A percentile compares a stretch with the other conserved stretches of the same genome.
These are phyloP conservation scores for Laspeyria flexula DNA, from an alignment of 2,888 invertebrate genomes.

Conservation along the genomic window DNA sequence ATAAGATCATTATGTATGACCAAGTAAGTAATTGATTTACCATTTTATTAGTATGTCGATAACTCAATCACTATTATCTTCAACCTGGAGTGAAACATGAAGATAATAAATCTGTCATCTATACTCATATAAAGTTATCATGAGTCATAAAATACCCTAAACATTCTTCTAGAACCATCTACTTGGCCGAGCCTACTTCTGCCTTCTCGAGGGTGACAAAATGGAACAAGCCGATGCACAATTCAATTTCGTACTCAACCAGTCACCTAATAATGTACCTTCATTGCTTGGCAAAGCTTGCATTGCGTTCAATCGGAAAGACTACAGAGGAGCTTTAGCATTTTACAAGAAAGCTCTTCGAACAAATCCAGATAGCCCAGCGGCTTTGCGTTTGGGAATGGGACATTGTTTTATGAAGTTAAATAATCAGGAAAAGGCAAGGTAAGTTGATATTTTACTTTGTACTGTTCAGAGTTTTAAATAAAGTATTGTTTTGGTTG, in stretches of 20 bases:
- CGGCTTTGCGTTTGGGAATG: slow-evolving; percentile 98
- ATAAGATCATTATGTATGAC: slow-evolving; percentile 99
- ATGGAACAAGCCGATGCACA: slow-evolving; percentile 99
- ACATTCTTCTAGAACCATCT: slow-evolving; percentile 94
- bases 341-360: slow-evolving; percentile 99
- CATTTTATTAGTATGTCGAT: neutral
- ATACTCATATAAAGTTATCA: no score
- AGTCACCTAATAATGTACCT: slow-evolving; percentile 97
- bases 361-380: slow-evolving; percentile 98
- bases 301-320: slow-evolving; percentile 99
- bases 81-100: no score
- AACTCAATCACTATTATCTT: no score
- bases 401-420: slow-evolving; percentile 99
- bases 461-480: no score
- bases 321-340: slow-evolving; percentile 97
- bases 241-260: slow-evolving; percentile 99
- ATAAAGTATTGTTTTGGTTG: no score
- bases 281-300: slow-evolving; percentile 99
- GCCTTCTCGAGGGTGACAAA: slow-evolving; percentile 98
- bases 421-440: slow-evolving; percentile 97
- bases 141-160: no score
- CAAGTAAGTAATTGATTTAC: slow-evolving; percentile 87
- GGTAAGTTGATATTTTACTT: slow-evolving; percentile 69
- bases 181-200: slow-evolving; percentile 98
- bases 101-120: no score